Evolutionary conservation across 2,113 vertebrate genomes (phyloP).

Genomic region (Lethenteron camtschaticum): DNA sequence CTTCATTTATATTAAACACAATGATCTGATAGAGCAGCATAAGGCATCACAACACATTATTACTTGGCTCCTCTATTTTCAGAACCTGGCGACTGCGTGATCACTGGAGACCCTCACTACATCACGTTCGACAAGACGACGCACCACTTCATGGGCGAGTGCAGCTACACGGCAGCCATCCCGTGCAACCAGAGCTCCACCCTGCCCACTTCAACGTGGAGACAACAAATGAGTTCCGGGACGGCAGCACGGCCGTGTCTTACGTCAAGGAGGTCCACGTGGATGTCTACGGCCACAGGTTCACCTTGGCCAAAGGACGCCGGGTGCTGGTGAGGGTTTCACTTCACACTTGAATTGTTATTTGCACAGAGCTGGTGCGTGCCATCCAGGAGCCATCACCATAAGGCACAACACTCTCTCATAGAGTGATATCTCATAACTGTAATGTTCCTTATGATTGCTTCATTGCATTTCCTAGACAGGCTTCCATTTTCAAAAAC

Average conservation of each 20-base stretch:
- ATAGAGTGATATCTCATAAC: no score
- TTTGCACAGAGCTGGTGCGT: no score
- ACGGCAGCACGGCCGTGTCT: constrained; percentile 14
- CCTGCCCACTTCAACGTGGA: constrained; percentile 17
- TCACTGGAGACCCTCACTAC: constrained; percentile 15
- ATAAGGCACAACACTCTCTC: no score
- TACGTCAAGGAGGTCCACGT: constrained; percentile 13
- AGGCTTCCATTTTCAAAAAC: no score
- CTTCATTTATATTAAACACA: no score
- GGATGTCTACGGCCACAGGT: constrained; percentile 14
- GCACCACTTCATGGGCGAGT: constrained; percentile 17
- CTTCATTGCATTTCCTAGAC: no score
- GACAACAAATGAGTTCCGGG: constrained; percentile 14
- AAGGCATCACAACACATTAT: no score
- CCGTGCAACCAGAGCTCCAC: constrained; percentile 11
- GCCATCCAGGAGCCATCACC: no score
- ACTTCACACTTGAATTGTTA: no score
- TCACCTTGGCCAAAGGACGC: constrained; percentile 28
- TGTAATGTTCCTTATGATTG: no score
- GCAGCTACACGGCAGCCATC: constrained; percentile 15
- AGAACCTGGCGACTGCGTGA: constrained; percentile 31
- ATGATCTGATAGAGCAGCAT: no score
- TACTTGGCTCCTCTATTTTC: not conserved
- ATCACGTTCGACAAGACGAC: constrained; percentile 15
- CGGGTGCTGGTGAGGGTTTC: constrained; percentile 32